Evolutionary conservation across 2,888 invertebrate species (phyloP).

Genomic region (Entomobrya multifasciata): DNA sequence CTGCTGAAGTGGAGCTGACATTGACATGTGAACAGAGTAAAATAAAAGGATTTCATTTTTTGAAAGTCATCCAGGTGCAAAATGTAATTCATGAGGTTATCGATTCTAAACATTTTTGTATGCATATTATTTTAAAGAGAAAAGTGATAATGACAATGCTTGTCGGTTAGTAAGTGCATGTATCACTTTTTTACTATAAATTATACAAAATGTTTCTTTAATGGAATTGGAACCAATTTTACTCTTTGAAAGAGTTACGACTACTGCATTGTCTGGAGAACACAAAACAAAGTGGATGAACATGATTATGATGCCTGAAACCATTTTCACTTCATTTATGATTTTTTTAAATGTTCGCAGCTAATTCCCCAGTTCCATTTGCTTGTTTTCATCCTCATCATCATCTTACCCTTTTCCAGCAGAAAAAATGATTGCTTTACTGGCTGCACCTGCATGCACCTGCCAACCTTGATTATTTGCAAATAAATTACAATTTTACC

Average conservation of each 20-base stretch:
- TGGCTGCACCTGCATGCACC: constrained; percentile 48
- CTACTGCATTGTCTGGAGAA: not conserved
- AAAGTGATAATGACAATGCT: constrained; percentile 19
- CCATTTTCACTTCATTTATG: constrained; percentile 61
- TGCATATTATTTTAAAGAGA: not conserved
- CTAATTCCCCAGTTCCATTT: not conserved
- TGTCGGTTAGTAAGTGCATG: not conserved
- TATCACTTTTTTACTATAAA: not conserved
- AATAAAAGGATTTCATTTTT: constrained; percentile 53
- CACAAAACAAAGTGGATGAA: constrained; percentile 37
- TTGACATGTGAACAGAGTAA: constrained; percentile 59
- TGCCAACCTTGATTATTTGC: constrained; percentile 69
- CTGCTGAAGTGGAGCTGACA: constrained; percentile 58
- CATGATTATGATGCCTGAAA: constrained; percentile 55
- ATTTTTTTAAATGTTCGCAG: constrained; percentile 26
- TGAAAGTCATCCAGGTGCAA: constrained; percentile 65
- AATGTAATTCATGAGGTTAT: constrained; percentile 19
- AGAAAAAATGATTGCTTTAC: constrained; percentile 11
- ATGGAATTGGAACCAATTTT: constrained; percentile 40
- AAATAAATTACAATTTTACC: constrained; percentile 66
- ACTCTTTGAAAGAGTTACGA: constrained; percentile 38
- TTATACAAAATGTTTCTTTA: constrained; percentile 24
- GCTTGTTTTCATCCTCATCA: not conserved
- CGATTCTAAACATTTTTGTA: not conserved
- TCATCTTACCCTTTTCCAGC: constrained; percentile 30